Base-by-base conservation (phyloP, 2,797 vertebrate species). In the Eospalax fontanierii region DNA sequence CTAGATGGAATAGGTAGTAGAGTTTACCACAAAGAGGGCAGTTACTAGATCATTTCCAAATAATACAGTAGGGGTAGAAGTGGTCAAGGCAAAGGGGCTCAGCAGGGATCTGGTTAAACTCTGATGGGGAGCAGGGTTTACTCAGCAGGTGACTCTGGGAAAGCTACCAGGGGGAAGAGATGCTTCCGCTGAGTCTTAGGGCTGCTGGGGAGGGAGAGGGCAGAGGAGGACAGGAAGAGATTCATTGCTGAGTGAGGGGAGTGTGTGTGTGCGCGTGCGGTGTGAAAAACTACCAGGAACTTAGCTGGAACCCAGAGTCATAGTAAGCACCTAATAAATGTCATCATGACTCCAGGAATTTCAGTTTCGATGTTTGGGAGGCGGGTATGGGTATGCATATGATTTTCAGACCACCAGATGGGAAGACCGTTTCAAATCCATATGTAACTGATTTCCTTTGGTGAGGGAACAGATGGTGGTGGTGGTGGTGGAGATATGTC, bases 221-320 rank as follows among this genome's bases (percentile, higher is more conserved):
- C 15, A 30, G 46, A 38, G 65, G 89, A 35, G 43, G 18, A 19
- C 11, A 6, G 68, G 38, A 22, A 61, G 66, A 12, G 6, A 11
- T 28, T 35, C 19, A 7, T 38, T 73, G 3, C 38, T 74, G 71
- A 26, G 0, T 1, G 11, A 57, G 86, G 89, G 57, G 6, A 9
- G 26, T 6, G 30, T 3, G 0, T 22, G 0, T 40, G n/a, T n/a
- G 26, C 4, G 30, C 2, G 0, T 22, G 0, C 38, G n/a, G 0
- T 22, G 0, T 40, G n/a, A 28, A 43, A 22, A 57, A 15, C 30
- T 2, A 1, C 50, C 33, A 38, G 68, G 35, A 7, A 33, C 18
- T 18, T 11, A 35, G 30, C 30, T 3, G 43, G 91, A 33, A 40
- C 33, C 82, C 2, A 0, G 71, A 22, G 2, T 16, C 57, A 24